Evolutionary conservation across 2,113 vertebrate species (phyloP).

Genomic region (Chascanopsetta lugubris): DNA sequence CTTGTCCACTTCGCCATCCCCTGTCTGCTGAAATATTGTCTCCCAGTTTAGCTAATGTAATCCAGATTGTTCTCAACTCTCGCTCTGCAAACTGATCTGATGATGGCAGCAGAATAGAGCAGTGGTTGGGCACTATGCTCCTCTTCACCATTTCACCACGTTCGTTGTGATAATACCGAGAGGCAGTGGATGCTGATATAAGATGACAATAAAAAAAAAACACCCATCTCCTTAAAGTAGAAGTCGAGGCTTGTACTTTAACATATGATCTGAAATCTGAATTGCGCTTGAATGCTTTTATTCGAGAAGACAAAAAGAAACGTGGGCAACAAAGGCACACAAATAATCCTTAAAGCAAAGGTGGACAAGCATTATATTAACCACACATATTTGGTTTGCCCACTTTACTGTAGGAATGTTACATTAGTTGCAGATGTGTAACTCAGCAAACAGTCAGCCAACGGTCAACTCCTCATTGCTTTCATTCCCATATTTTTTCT

Average conservation of each 20-base stretch:
- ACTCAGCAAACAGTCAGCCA: too few species aligned
- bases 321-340: neutral
- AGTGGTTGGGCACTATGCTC: neutral
- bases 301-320: neutral
- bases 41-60: slow-evolving; percentile 53
- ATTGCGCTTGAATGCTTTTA: slow-evolving; percentile 1
- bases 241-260: neutral
- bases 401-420: too few species aligned
- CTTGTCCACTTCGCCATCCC: slow-evolving; percentile 39
- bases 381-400: too few species aligned
- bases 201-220: slow-evolving; percentile 7
- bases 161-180: slow-evolving; percentile 11
- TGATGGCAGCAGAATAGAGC: slow-evolving; percentile 10
- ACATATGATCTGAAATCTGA: neutral
- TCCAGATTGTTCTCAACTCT: neutral
- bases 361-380: too few species aligned
- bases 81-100: slow-evolving; percentile 7
- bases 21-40: slow-evolving; percentile 28
- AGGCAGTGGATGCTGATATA: neutral
- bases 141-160: neutral
- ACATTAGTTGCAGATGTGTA: too few species aligned
- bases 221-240: neutral
- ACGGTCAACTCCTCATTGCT: too few species aligned
- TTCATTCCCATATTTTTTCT: too few species aligned
- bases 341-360: neutral